Conservation (phyloP, 2,113 vertebrate genomes). For the Bubo bubo region DNA sequence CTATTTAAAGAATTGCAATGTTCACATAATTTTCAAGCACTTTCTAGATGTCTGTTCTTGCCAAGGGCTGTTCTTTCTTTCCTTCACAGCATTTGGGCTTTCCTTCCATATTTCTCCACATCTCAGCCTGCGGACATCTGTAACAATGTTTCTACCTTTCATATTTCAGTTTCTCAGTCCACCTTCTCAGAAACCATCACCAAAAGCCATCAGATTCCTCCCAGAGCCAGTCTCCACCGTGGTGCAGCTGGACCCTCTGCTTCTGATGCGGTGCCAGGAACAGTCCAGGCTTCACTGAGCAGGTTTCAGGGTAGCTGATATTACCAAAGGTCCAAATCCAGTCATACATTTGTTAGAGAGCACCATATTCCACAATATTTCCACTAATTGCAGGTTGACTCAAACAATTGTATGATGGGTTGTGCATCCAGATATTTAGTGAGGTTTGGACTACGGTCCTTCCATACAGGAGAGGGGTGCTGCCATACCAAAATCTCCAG, state of each 20-base stretch:
- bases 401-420: no score
- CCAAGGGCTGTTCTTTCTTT: not conserved
- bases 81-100: not conserved
- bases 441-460: accelerated
- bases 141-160: accelerated
- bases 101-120: not conserved
- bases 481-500: not conserved
- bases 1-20: not conserved
- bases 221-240: accelerated
- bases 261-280: not conserved
- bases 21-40: not conserved
- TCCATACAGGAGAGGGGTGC: accelerated
- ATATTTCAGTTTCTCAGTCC: not conserved
- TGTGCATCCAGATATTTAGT: not conserved
- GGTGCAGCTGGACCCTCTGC: accelerated
- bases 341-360: not conserved
- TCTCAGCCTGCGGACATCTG: not conserved
- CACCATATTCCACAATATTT: not conserved
- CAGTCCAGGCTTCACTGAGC: not conserved
- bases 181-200: not conserved
- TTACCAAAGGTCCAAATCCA: not conserved
- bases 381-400: not conserved
- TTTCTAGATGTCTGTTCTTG: constrained; percentile 8
- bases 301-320: accelerated
- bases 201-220: not conserved